phyloP scores from a whole-genome alignment of 1,140 invertebrate genomes.

The Nephotettix cincticeps region DNA sequence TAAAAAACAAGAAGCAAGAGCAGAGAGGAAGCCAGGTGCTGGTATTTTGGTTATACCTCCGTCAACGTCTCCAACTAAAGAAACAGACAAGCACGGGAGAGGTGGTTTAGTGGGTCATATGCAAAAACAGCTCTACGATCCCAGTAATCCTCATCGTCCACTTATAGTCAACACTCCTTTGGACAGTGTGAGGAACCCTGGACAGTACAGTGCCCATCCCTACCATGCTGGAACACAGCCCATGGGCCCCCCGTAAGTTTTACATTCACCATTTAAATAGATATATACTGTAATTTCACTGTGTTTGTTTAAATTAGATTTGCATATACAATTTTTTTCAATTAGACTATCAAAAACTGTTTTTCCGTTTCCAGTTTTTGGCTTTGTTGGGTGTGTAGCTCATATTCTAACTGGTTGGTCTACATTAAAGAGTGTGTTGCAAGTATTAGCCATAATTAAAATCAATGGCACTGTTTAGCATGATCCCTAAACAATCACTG shows the following conservation, averaged over 20 bases:
- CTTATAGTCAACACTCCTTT: constrained; percentile 53
- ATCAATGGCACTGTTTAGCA: too few species aligned
- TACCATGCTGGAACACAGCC: background rate
- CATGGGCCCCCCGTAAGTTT: constrained; percentile 15
- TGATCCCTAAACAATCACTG: too few species aligned
- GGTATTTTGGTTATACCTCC: constrained; percentile 35
- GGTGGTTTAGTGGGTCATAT: constrained; percentile 30
- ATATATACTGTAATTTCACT: background rate
- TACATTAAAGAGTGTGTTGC: too few species aligned
- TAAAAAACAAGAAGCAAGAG: constrained; percentile 41
- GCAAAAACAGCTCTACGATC: constrained; percentile 62
- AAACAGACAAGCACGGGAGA: constrained; percentile 33
- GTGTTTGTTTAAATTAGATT: too few species aligned
- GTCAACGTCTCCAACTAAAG: constrained; percentile 23
- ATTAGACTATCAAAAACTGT: too few species aligned
- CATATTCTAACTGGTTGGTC: constrained; percentile 48
- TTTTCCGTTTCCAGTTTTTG: too few species aligned
- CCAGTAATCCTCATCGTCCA: constrained; percentile 67
- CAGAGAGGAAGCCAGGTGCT: constrained; percentile 39
- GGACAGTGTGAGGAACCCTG: constrained; percentile 35
- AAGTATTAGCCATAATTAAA: too few species aligned
- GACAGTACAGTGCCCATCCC: background rate
- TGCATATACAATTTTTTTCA: too few species aligned
- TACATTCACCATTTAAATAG: constrained; percentile 44
- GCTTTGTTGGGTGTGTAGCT: too few species aligned